Conservation (phyloP, 2,797 vertebrate genomes). For the Selene dorsalis region DNA sequence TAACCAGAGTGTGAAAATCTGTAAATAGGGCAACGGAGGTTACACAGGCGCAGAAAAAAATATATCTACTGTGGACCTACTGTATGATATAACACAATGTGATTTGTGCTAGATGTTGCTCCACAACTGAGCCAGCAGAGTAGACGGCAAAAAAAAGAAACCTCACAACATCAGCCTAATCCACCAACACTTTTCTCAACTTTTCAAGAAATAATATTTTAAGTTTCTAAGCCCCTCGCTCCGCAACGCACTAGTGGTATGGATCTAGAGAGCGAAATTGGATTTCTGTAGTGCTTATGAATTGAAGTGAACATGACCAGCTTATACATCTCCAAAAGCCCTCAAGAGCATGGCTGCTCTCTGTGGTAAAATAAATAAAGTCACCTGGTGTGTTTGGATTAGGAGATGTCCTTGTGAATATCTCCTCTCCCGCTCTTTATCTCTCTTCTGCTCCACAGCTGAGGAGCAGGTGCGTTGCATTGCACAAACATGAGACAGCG, state of each 20-base stretch:
- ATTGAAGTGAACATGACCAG: slow-evolving; percentile 75
- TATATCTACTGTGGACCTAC: slow-evolving; percentile 1
- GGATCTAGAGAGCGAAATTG: slow-evolving; percentile 67
- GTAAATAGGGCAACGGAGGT: slow-evolving; percentile 38
- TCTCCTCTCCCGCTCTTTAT: slow-evolving; percentile 48
- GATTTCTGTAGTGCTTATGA: slow-evolving; percentile 69
- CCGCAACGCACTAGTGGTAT: slow-evolving; percentile 53
- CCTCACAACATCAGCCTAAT: slow-evolving; percentile 58
- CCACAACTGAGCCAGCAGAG: neutral
- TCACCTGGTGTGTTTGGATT: slow-evolving; percentile 51
- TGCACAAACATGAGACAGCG: slow-evolving; percentile 60
- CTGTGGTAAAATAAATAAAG: neutral
- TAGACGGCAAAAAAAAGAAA: slow-evolving; percentile 21
- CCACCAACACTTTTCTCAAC: slow-evolving; percentile 61
- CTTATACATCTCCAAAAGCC: slow-evolving; percentile 62
- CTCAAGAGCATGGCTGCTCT: slow-evolving; percentile 43
- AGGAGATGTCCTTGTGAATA: slow-evolving; percentile 57
- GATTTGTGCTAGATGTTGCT: slow-evolving; percentile 27
- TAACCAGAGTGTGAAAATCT: slow-evolving; percentile 30
- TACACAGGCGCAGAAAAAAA: slow-evolving; percentile 24
- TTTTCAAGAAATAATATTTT: slow-evolving; percentile 69
- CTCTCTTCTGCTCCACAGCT: slow-evolving; percentile 49
- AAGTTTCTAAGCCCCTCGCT: slow-evolving; percentile 66
- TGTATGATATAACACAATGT: slow-evolving; percentile 10
- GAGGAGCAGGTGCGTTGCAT: slow-evolving; percentile 63